Percentiles rank a stretch among this genome's conserved stretches.
phyloP scores from a whole-genome alignment of 2,113 vertebrate species.

The Zootoca vivipara region DNA sequence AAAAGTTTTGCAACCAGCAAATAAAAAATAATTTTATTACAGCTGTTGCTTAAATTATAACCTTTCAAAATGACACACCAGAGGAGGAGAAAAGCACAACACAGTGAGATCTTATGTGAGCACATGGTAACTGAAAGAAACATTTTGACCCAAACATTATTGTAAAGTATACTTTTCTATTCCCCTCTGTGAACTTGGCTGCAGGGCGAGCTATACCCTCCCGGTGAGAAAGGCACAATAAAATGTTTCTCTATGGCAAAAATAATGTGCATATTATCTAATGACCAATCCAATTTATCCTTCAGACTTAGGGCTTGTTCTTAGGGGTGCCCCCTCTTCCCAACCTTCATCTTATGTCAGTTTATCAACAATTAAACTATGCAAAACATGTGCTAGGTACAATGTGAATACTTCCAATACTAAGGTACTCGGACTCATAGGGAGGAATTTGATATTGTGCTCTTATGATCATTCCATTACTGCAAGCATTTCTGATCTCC shows the following conservation, averaged over 20 bases:
- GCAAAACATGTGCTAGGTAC: background rate
- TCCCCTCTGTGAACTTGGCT: background rate
- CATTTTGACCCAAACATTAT: background rate
- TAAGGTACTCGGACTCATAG: no score
- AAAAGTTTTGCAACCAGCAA: conserved; percentile 26
- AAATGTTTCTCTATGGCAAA: background rate
- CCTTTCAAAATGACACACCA: conserved; percentile 10
- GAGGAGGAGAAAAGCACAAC: background rate
- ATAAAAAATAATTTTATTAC: conserved; percentile 37
- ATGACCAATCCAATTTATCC: background rate
- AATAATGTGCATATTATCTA: background rate
- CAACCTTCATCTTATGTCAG: background rate
- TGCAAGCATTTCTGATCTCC: no score
- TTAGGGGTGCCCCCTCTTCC: background rate
- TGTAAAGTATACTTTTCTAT: background rate
- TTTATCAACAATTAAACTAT: background rate
- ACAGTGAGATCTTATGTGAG: background rate
- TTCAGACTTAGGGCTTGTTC: background rate
- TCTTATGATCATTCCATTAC: no score
- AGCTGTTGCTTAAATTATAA: conserved; percentile 17
- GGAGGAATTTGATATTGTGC: no score
- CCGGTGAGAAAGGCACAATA: background rate
- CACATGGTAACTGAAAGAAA: background rate
- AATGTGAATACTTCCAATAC: background rate
- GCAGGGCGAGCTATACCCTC: background rate